Evolutionary conservation across 2,888 invertebrate genomes (phyloP), one percentile per base, ranked within the genome.

Genomic region (Microchrysa polita): DNA sequence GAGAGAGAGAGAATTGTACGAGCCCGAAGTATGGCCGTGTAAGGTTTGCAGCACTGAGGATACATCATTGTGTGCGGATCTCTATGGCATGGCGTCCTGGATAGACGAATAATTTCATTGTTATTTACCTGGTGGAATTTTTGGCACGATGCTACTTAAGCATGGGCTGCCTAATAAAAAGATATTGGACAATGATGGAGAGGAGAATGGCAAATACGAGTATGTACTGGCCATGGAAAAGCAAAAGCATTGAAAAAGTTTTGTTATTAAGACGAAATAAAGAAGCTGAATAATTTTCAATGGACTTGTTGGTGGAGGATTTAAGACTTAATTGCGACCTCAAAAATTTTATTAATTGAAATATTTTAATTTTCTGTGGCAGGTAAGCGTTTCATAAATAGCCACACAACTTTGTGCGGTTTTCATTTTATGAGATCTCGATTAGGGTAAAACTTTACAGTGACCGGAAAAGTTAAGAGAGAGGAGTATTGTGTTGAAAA

Each of bases 241-340:
- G 4, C 12, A 12, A n/a, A 48, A n/a, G n/a, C 48, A 48, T 48
- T n/a, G 48, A 10, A 12, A 48, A 48, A 48, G 48, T 48, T 48
- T 48, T n/a, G 14, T n/a, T 48, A n/a, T 34, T 34, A 5, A 34
- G 27, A 34, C 2, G 2, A 7, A 12, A 12, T 12, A n/a, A n/a
- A n/a, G n/a, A n/a, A n/a, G n/a, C 48, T 48, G 4, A 48, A 48
- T 48, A 48, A 48, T 48, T 48, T 48, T 48, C 12, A 48, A 48
- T 48, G 48, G 48, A 48, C 48, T 48, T 48, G 27, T 34, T 34
- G 27, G 27, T 34, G 7, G 4, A 34, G 27, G 27, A 34, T 34
- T 34, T 34, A 34, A 34, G 27, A 34, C 7, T 34, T 34, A 34
- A 34, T 34, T 5, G 27, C 27, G 27, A 34, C 27, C 27, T 2